Evolutionary conservation across 2,888 invertebrate species (phyloP).

Genomic region (Andrena marginata): DNA sequence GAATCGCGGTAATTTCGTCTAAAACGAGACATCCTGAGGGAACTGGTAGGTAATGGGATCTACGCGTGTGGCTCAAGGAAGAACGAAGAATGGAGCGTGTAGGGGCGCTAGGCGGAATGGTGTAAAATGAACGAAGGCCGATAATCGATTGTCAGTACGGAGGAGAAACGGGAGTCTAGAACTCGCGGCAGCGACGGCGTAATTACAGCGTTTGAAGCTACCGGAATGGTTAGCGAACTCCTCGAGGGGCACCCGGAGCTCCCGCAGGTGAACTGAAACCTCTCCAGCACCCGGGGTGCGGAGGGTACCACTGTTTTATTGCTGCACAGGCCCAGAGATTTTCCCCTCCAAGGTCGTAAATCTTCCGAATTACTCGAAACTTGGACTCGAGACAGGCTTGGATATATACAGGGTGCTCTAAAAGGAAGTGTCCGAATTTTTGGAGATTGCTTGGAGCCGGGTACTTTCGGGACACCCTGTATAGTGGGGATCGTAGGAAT

Average conservation of each 20-base stretch:
- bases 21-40: background rate
- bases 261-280: slow-evolving; percentile 3
- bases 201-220: slow-evolving; percentile 72
- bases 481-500: too few species aligned
- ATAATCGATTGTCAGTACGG: slow-evolving; percentile 47
- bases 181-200: slow-evolving; percentile 60
- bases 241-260: slow-evolving; percentile 37
- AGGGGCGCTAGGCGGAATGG: background rate
- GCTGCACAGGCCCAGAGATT: background rate
- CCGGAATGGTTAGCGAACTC: slow-evolving; percentile 68
- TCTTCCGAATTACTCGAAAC: background rate
- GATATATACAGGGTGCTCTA: too few species aligned
- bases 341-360: background rate
- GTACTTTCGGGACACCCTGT: too few species aligned
- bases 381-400: too few species aligned
- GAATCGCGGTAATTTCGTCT: background rate
- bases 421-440: too few species aligned
- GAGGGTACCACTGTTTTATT: too few species aligned
- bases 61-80: background rate
- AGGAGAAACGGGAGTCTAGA: slow-evolving; percentile 51
- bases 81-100: background rate
- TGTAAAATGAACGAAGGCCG: slow-evolving; percentile 28
- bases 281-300: background rate
- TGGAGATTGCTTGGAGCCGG: too few species aligned
- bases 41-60: background rate